Evolutionary conservation across 2,113 vertebrate species (phyloP).

Genomic region (Lycaon pictus): DNA sequence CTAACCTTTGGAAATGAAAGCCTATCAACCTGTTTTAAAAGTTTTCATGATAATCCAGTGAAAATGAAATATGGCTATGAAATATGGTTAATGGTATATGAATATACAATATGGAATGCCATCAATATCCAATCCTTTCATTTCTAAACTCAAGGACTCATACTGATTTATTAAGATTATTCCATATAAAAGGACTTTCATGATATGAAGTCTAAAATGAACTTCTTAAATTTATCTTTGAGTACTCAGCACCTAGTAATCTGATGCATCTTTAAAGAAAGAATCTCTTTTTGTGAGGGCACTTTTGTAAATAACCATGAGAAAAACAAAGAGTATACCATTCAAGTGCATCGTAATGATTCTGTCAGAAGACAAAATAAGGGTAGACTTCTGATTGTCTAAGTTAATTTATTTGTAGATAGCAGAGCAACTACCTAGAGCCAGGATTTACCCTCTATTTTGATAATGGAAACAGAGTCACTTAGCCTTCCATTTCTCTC

Average conservation of each 20-base stretch:
- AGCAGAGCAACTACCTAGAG: not conserved
- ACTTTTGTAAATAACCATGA: not conserved
- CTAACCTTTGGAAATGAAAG: slow-evolving; percentile 42
- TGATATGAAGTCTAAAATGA: not conserved
- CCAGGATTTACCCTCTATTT: not conserved
- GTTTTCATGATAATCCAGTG: not conserved
- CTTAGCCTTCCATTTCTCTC: not conserved
- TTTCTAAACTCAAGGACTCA: not conserved
- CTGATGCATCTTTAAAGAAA: not conserved
- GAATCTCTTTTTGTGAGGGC: not conserved
- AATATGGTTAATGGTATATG: not conserved
- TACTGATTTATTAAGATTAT: not conserved
- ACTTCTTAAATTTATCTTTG: not conserved
- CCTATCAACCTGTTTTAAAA: not conserved
- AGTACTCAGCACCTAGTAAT: not conserved
- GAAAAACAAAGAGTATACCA: not conserved
- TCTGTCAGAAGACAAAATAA: slow-evolving; percentile 7
- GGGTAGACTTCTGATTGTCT: not conserved
- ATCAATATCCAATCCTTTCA: not conserved
- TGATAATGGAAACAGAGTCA: not conserved
- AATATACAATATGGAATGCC: not conserved
- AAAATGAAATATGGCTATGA: not conserved
- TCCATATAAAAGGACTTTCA: not conserved
- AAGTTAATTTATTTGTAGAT: not conserved
- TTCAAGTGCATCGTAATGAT: not conserved